Percentiles rank a stretch among this genome's conserved stretches.
phyloP scores from a whole-genome alignment of 92 coral and sea anemone genomes.

The Parazoanthus swiftii region DNA sequence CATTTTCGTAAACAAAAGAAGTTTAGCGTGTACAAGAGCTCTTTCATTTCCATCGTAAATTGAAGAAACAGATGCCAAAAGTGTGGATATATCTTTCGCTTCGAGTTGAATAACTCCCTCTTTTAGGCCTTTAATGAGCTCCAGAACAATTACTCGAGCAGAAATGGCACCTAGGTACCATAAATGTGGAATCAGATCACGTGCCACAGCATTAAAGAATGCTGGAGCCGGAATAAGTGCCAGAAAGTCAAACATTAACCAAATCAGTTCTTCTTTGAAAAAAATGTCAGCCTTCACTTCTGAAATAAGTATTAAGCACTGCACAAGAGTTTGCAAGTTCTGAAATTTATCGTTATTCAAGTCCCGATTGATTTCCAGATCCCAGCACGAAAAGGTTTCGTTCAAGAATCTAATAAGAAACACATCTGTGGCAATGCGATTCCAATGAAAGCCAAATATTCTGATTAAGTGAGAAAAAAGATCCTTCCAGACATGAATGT shows the following conservation, averaged over 20 bases:
- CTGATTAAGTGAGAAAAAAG: neutral
- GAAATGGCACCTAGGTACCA: neutral
- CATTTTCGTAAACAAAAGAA: neutral
- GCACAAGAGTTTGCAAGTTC: neutral
- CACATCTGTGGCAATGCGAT: neutral
- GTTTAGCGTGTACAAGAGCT: neutral
- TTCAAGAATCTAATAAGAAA: neutral
- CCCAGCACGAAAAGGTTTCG: neutral
- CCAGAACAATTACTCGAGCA: neutral
- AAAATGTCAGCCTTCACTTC: neutral
- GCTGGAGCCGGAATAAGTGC: too few species aligned
- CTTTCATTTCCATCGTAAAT: neutral
- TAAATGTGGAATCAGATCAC: neutral
- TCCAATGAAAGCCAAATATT: conserved; percentile 6
- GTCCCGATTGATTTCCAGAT: neutral
- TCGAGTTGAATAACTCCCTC: neutral
- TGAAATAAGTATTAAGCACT: neutral
- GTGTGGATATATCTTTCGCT: neutral
- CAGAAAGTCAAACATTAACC: neutral
- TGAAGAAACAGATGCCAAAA: conserved; percentile 15
- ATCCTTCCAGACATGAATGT: neutral
- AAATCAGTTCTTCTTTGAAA: neutral
- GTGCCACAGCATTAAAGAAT: neutral
- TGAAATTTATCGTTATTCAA: neutral
- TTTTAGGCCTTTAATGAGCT: neutral